Conservation (phyloP, 53 echinoderm and acorn worm species). For the Crossaster papposus region DNA sequence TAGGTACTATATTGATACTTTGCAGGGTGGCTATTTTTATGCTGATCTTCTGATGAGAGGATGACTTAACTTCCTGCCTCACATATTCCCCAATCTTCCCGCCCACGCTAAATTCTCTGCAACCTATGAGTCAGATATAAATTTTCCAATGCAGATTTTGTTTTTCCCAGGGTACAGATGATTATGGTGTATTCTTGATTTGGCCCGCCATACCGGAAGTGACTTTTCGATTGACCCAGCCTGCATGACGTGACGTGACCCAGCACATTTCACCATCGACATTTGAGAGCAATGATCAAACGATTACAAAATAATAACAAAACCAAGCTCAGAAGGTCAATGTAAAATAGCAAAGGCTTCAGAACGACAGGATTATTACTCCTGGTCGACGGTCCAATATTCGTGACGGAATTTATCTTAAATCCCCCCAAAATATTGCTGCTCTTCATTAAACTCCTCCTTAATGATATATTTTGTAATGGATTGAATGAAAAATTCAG, state of each 20-base stretch:
- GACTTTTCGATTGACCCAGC: not conserved
- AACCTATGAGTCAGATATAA: constrained; percentile 6
- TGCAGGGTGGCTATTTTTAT: not conserved
- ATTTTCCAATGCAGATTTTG: not conserved
- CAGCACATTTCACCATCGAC: not conserved
- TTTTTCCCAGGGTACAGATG: constrained; percentile 7
- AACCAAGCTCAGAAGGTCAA: no score
- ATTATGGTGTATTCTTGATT: not conserved
- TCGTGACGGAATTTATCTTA: no score
- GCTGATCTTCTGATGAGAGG: not conserved
- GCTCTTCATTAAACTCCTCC: no score
- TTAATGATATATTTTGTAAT: no score
- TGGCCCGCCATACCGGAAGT: constrained; percentile 25
- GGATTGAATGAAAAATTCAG: no score
- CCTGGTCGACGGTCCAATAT: no score
- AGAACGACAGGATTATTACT: no score
- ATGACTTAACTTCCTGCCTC: not conserved
- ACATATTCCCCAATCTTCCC: constrained; percentile 15
- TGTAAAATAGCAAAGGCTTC: no score
- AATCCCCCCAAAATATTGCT: no score
- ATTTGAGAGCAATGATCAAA: not conserved
- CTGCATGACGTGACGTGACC: constrained; percentile 11
- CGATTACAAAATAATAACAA: not conserved
- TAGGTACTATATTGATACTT: not conserved
- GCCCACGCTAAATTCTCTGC: not conserved